Base-by-base conservation (phyloP, 2,113 vertebrate species). In the Herpailurus yagouaroundi region DNA sequence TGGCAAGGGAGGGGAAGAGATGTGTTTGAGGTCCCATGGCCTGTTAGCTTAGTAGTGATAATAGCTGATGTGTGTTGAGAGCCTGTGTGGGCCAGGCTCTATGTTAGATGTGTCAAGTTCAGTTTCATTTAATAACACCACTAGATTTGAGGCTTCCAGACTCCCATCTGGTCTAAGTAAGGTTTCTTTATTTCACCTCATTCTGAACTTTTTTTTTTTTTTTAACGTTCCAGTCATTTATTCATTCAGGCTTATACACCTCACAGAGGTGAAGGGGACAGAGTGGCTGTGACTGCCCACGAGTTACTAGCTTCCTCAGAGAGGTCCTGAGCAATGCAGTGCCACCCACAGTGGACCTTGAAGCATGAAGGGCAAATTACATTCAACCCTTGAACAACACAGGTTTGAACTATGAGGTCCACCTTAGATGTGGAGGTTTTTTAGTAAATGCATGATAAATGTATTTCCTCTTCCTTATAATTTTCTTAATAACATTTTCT, bases 281-380 rank as follows among this genome's bases (percentile, higher is more conserved):
- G 31, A 66, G 74, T 36, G 52, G 36, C 48, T 7, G 14, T 38
- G 29, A 66, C 77, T n/a, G 60, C 77, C 83, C 52, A 55, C 14
- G 50, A 27, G 7, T n/a, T 36, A 18, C 29, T 16, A 36, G n/a
- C 19, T 97, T 23, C 79, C 66, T 82, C 73, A 8, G 68, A 80
- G 10, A 52, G 27, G 50, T 1, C 45, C 89, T 31, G 73, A 83
- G 31, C 68, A 96, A 31, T 1, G 27, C 33, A 23, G n/a, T 33
- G 12, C 83, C 74, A 89, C 82, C 71, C 82, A 69, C 0, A 0
- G 7, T 15, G 48, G 52, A 94, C 16, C 73, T 76, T 86, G 13
- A 27, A 85, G 74, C 48, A 96, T 31, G 89, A 79, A 87, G 50
- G 50, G 86, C 36, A 85, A 89, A 91, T 97, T 79, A 76, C 14